Evolutionary conservation across 2,888 invertebrate genomes (phyloP).

Genomic region (Leistus spinibarbis): DNA sequence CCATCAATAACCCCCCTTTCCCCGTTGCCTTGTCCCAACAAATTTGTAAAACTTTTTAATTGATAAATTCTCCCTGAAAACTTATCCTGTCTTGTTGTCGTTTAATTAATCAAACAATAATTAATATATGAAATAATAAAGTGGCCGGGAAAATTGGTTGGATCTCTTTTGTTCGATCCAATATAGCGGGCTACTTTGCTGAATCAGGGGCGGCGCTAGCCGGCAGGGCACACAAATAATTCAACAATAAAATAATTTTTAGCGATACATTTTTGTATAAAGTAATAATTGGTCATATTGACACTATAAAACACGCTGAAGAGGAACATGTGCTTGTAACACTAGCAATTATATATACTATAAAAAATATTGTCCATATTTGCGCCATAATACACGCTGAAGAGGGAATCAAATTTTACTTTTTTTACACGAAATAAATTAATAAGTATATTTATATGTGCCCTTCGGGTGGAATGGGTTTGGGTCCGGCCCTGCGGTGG

Average conservation of each 20-base stretch:
- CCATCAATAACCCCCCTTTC: neutral
- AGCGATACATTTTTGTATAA: no score
- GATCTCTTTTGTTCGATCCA: slow-evolving; percentile 24
- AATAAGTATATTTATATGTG: no score
- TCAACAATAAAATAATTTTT: neutral
- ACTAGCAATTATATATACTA: no score
- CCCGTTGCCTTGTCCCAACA: neutral
- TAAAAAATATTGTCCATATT: no score
- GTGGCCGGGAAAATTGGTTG: slow-evolving; percentile 29
- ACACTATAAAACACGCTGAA: no score
- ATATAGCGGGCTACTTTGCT: neutral
- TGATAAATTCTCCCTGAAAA: slow-evolving; percentile 27
- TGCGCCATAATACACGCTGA: no score
- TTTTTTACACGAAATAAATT: no score
- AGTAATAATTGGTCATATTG: no score
- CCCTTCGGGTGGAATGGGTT: neutral
- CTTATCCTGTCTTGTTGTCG: slow-evolving; percentile 8
- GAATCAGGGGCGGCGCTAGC: neutral
- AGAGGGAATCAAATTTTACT: no score
- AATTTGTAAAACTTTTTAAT: slow-evolving; percentile 31
- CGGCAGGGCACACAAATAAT: neutral
- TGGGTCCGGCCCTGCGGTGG: neutral
- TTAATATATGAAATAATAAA: slow-evolving; percentile 38
- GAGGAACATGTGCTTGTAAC: no score
- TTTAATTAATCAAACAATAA: slow-evolving; percentile 38